phyloP scores from a whole-genome alignment of 2,797 vertebrate genomes.

The Columba guinea region DNA sequence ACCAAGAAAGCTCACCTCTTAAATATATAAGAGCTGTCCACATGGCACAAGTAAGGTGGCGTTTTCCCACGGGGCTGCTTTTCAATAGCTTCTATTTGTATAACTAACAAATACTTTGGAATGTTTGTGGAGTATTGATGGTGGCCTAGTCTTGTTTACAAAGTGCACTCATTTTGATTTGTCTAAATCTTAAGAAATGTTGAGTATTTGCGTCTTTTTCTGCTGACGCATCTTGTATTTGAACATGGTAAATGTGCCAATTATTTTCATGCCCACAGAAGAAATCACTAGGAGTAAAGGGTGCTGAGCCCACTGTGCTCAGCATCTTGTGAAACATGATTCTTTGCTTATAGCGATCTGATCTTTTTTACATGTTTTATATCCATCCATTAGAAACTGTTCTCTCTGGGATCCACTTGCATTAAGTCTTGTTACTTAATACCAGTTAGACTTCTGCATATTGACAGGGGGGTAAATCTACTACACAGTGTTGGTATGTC shows the following conservation, averaged over 20 bases:
- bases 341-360: not conserved
- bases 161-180: conserved; percentile 27
- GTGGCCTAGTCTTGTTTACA: conserved; percentile 13
- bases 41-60: not conserved
- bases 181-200: conserved; percentile 5
- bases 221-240: not conserved
- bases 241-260: not conserved
- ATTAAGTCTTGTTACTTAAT: not conserved
- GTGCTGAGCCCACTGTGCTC: not conserved
- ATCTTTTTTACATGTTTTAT: not conserved
- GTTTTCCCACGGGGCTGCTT: conserved; percentile 33
- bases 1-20: not conserved
- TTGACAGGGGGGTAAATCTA: not conserved
- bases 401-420: not conserved
- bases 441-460: not conserved
- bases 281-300: not conserved
- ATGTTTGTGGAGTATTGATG: conserved; percentile 29
- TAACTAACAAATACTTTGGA: conserved; percentile 5
- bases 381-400: not conserved
- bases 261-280: not conserved
- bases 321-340: not conserved
- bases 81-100: not conserved
- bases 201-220: not conserved
- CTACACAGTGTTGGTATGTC: accelerated
- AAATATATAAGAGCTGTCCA: not conserved